These are phyloP conservation scores for Leptinotarsa defecta DNA, from an alignment of 1,140 invertebrate species.

Conservation along the genomic window DNA sequence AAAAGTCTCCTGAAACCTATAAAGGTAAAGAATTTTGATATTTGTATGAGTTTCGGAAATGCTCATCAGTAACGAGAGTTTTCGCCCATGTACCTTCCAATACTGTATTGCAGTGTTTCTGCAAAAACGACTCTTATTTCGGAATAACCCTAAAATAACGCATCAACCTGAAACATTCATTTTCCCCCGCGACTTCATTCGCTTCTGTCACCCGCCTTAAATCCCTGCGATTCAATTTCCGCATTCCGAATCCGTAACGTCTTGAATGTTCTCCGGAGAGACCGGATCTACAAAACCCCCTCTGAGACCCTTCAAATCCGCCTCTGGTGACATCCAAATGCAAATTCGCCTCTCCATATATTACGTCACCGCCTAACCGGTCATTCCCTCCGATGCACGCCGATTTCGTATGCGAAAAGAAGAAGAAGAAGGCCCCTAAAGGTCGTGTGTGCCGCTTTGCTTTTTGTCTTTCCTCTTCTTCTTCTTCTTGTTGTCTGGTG, in stretches of 20 bases:
- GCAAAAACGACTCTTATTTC: no score
- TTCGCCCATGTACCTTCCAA: no score
- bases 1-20: no score
- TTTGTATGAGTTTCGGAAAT: no score
- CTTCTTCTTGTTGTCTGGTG: not conserved
- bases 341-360: not conserved
- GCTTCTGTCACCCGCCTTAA: not conserved
- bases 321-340: not conserved
- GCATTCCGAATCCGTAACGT: not conserved
- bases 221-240: not conserved
- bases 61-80: no score
- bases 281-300: not conserved
- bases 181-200: not conserved
- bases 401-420: constrained; percentile 13
- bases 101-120: no score
- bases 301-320: constrained; percentile 2
- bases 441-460: constrained; percentile 1
- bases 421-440: constrained; percentile 9
- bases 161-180: not conserved
- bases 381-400: constrained; percentile 9
- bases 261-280: not conserved
- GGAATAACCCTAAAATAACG: no score
- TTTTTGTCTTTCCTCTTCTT: not conserved
- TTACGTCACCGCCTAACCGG: constrained; percentile 15
- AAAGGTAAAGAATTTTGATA: no score